Percentiles rank a stretch among this genome's conserved stretches.
Evolutionary conservation across 2,797 vertebrate genomes (phyloP).

Genomic region (Acropternis orthonyx): DNA sequence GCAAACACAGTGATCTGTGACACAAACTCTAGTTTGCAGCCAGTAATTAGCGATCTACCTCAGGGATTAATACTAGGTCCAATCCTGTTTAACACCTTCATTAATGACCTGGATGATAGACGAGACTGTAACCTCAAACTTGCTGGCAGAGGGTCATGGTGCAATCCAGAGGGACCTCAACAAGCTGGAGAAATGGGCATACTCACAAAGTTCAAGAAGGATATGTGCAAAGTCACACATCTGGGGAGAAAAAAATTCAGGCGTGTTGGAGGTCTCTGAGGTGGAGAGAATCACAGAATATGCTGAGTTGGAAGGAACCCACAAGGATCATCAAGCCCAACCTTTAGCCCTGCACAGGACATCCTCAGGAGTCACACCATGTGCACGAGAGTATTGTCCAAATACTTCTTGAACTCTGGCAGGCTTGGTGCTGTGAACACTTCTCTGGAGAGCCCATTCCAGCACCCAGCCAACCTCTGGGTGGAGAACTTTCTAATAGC

Average conservation of each 20-base stretch:
- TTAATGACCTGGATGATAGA: background rate
- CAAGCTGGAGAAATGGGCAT: background rate
- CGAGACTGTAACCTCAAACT: background rate
- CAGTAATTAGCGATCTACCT: background rate
- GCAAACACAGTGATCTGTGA: background rate
- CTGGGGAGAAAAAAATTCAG: background rate
- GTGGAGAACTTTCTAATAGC: background rate
- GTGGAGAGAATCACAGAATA: background rate
- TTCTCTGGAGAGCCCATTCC: background rate
- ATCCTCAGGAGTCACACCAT: background rate
- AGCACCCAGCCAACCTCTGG: background rate
- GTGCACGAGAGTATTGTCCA: background rate
- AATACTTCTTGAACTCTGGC: background rate
- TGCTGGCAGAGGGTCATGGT: fast-evolving
- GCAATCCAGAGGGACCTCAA: background rate
- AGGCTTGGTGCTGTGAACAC: background rate
- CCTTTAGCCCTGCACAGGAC: background rate
- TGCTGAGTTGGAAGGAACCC: background rate
- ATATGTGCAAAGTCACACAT: background rate
- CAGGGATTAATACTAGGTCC: background rate
- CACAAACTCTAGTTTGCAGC: background rate
- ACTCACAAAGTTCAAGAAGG: background rate
- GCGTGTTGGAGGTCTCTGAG: background rate
- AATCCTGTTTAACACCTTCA: background rate
- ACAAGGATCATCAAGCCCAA: background rate